Evolutionary conservation across 2,888 invertebrate species (phyloP).

Genomic region (Marasmarcha lunaedactyla): DNA sequence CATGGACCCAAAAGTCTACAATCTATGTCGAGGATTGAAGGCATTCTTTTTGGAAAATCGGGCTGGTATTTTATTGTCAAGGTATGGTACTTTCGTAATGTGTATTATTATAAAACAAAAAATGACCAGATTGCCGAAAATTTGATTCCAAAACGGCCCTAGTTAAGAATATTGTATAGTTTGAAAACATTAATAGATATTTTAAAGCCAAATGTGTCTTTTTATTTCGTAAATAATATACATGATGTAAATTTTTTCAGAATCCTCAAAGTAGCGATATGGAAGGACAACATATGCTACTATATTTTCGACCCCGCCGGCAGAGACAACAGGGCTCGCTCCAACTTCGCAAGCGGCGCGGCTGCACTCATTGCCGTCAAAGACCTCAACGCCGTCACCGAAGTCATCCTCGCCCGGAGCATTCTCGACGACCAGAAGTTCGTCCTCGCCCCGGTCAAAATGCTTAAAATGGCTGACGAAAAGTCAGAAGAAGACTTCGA

Average conservation of each 20-base stretch:
- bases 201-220: neutral
- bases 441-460: conserved; percentile 55
- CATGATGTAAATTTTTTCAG: conserved; percentile 23
- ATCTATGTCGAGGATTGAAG: conserved; percentile 64
- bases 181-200: neutral
- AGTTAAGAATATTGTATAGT: neutral
- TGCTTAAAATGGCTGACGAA: conserved; percentile 52
- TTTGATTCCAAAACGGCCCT: no score
- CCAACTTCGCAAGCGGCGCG: conserved; percentile 57
- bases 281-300: conserved; percentile 71
- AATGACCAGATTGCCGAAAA: no score
- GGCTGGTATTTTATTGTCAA: conserved; percentile 59
- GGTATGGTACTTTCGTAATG: conserved; percentile 22
- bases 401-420: conserved; percentile 59
- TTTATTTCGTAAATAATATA: no score
- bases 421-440: conserved; percentile 60
- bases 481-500: conserved; percentile 55
- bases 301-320: conserved; percentile 76
- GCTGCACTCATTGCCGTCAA: conserved; percentile 70
- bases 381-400: conserved; percentile 55
- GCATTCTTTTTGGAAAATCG: conserved; percentile 66
- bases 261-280: conserved; percentile 61
- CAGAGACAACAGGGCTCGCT: conserved; percentile 60
- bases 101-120: neutral
- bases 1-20: conserved; percentile 51